Evolutionary conservation across 2,113 vertebrate genomes (phyloP).

Genomic region (Aspiorhynchus laticeps): DNA sequence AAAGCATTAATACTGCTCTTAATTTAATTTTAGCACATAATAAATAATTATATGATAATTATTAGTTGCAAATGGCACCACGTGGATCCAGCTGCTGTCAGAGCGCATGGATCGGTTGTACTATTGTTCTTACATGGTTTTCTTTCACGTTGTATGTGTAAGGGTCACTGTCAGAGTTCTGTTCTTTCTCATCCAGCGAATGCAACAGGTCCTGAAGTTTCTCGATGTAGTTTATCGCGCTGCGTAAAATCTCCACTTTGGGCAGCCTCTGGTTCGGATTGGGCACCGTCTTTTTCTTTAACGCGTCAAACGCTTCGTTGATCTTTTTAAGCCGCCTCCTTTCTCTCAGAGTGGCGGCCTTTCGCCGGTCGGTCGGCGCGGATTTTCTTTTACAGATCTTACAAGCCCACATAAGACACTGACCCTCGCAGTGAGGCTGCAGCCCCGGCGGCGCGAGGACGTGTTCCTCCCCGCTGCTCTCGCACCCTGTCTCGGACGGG

Average conservation of each 20-base stretch:
- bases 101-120: not conserved
- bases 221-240: constrained; percentile 97
- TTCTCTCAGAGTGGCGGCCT: constrained; percentile 94
- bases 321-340: constrained; percentile 95
- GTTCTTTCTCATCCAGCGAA: constrained; percentile 89
- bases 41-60: not conserved
- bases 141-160: constrained; percentile 78
- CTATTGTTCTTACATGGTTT: constrained; percentile 79
- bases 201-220: constrained; percentile 91
- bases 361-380: constrained; percentile 90
- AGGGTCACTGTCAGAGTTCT: constrained; percentile 77
- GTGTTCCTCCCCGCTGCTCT: constrained; percentile 93
- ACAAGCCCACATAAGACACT: constrained; percentile 97
- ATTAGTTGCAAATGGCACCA: not conserved
- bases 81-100: constrained; percentile 21
- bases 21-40: not conserved
- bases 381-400: constrained; percentile 96
- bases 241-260: constrained; percentile 97
- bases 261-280: constrained; percentile 97
- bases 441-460: constrained; percentile 92
- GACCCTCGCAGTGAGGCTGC: constrained; percentile 89
- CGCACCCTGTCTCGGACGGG: constrained; percentile 84
- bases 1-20: constrained; percentile 11
- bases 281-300: constrained; percentile 92
- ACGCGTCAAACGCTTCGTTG: constrained; percentile 96